A percentile compares a stretch with the other conserved stretches of the same genome.
Evolutionary conservation across 2,888 invertebrate species (phyloP).

Genomic region (Clanis bilineata): DNA sequence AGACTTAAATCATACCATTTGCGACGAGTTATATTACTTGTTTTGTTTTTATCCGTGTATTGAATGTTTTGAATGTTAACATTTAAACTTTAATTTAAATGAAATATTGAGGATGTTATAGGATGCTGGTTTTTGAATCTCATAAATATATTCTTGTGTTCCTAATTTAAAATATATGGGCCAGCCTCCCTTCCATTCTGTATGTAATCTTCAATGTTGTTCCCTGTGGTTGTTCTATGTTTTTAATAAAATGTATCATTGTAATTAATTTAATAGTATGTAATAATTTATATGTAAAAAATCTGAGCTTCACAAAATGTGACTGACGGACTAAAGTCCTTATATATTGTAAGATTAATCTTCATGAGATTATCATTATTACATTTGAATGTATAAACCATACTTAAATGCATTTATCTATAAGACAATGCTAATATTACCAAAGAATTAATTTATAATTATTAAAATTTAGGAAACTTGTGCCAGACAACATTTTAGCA

Average conservation of each 20-base stretch:
- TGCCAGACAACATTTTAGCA: no score
- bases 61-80: neutral
- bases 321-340: neutral
- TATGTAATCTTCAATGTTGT: no score
- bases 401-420: constrained; percentile 6
- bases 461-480: no score
- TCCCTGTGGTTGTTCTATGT: no score
- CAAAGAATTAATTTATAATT: neutral
- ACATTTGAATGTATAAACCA: neutral
- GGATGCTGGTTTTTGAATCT: neutral
- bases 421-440: neutral
- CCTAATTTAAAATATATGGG: no score
- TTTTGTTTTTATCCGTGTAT: neutral
- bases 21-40: neutral
- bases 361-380: neutral
- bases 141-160: neutral
- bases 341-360: neutral
- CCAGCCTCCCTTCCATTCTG: no score
- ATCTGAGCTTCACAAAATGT: neutral
- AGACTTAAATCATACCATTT: no score
- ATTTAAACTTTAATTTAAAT: neutral
- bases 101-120: neutral
- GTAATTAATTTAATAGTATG: neutral
- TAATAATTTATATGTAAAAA: neutral
- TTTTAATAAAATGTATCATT: no score